Percentiles rank a stretch among this genome's conserved stretches.
Evolutionary conservation across 2,888 invertebrate genomes (phyloP).

Genomic region (Hyalella azteca): DNA sequence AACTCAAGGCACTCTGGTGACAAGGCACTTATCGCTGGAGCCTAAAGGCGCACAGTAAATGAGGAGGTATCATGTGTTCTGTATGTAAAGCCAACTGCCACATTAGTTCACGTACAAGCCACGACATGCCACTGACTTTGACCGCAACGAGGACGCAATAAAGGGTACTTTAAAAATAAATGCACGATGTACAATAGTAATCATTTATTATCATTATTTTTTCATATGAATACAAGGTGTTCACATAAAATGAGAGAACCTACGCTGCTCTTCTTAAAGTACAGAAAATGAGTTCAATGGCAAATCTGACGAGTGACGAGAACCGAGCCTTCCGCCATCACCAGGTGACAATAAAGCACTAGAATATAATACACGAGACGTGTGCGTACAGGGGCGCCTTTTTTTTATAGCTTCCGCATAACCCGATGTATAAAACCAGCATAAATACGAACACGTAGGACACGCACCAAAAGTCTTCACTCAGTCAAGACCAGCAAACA

Average conservation of each 20-base stretch:
- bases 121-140: neutral
- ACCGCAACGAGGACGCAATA: neutral
- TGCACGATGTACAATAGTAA: slow-evolving; percentile 1
- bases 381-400: no score
- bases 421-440: no score
- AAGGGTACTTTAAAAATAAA: neutral
- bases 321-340: neutral
- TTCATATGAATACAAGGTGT: slow-evolving; percentile 36
- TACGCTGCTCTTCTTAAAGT: slow-evolving; percentile 22
- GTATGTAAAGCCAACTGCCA: no score
- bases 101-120: no score
- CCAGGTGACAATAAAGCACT: neutral
- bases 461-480: no score
- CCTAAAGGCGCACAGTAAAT: no score
- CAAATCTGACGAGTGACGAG: neutral
- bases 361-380: neutral
- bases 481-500: no score
- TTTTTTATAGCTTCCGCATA: no score
- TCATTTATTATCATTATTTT: slow-evolving; percentile 34
- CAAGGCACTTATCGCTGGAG: no score
- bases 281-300: slow-evolving; percentile 29
- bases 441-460: no score
- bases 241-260: slow-evolving; percentile 6
- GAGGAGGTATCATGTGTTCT: neutral
- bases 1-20: no score